Base-by-base conservation (phyloP, 92 coral and sea anemone genomes). In the Actinernus sp. region DNA sequence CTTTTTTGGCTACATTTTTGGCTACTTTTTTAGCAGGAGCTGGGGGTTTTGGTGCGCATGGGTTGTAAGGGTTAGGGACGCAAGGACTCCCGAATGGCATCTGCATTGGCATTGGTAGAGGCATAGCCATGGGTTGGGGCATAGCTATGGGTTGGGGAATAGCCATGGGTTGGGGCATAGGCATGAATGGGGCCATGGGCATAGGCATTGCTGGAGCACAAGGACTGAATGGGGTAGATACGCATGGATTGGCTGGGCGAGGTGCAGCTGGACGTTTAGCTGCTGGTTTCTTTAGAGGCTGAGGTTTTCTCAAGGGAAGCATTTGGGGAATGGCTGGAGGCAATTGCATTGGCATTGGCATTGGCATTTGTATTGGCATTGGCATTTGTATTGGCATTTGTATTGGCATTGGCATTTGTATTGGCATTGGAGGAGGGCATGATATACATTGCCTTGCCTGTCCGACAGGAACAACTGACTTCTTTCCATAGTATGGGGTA, bases 331-430 rank as follows among this genome's bases (percentile, higher is more conserved):
- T 36, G 8, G 7, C 14, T 14, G 7, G 7, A 14, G 7, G 14
- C 41, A 7, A 14, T 36, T 36, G 58, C 88, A 61, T 27, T 2
- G 31, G 19, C 40, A 49, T 55, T 81, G 86, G 19, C 61, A 63
- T 49, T 13, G 87, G 87, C 84, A 75, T 61, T 3, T 63, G 73
- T 73, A 68, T 67, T 6, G 83, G 88, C 79, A 83, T 68, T 26
- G 74, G 88, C 74, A 61, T 61, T 0, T 75, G 87, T 1, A 63
- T 82, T 49, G 53, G 23, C 9, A 34, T 19, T 33, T 84, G 93
- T 40, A 66, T 53, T 36, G 63, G 31, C 73, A 65, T 47, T 17
- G 52, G 52, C 66, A 55, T 43, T 17, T 32, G 65, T n/a, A 61
- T 65, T 23, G 56, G 72, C 71, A 59, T 49, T 13, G 49, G 64